A percentile compares a stretch with the other conserved stretches of the same genome.
Conservation (phyloP, 2,888 invertebrate genomes). For the Thereva nobilitata region DNA sequence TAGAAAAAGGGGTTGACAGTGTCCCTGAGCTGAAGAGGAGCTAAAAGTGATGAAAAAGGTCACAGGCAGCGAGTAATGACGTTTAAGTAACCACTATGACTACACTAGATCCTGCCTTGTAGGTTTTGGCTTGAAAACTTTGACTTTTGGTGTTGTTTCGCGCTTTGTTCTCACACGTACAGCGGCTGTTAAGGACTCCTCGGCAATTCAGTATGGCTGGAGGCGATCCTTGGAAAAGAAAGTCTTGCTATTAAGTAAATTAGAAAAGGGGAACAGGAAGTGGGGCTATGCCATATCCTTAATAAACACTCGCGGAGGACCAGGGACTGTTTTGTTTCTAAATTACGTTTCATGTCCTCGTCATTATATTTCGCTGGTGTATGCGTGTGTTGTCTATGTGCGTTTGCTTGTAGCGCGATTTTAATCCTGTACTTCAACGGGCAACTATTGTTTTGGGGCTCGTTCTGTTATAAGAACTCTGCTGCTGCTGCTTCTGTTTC, state of each 20-base stretch:
- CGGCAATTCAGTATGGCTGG: background rate
- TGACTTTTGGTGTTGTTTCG: conserved; percentile 19
- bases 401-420: conserved; percentile 22
- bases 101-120: conserved; percentile 24
- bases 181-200: background rate
- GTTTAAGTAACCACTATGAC: conserved; percentile 26
- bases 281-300: conserved; percentile 28
- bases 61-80: conserved; percentile 27
- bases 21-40: too few relatives aligned
- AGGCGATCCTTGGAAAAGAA: conserved; percentile 24
- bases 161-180: background rate
- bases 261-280: conserved; percentile 33
- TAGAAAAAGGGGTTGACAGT: too few relatives aligned
- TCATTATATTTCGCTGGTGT: conserved; percentile 24
- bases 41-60: conserved; percentile 13
- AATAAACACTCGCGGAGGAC: conserved; percentile 21
- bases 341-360: conserved; percentile 30
- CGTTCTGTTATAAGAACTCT: too few relatives aligned
- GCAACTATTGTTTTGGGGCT: too few relatives aligned
- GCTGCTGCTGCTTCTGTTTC: too few relatives aligned
- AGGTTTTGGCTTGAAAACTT: conserved; percentile 27
- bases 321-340: conserved; percentile 28
- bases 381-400: conserved; percentile 7
- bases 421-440: conserved; percentile 1
- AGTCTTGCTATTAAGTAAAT: conserved; percentile 31